These are phyloP conservation scores for Apeira syringaria DNA, from an alignment of 2,888 invertebrate species.

Conservation along the genomic window DNA sequence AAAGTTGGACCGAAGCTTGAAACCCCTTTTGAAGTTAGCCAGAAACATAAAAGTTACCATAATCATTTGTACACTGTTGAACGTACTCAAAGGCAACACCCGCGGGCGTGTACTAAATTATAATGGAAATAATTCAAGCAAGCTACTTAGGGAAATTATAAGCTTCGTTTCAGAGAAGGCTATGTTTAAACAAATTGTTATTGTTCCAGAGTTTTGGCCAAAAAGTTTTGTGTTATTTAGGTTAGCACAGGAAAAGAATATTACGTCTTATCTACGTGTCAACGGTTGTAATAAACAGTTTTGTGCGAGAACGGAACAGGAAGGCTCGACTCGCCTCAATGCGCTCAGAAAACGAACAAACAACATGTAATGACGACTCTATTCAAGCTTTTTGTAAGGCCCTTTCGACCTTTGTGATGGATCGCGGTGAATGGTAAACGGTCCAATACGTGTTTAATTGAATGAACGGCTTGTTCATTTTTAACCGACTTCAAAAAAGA, in stretches of 20 bases:
- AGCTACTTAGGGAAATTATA: slow-evolving; percentile 26
- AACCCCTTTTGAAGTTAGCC: slow-evolving; percentile 18
- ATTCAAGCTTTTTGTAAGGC: slow-evolving; percentile 62
- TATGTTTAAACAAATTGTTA: slow-evolving; percentile 28
- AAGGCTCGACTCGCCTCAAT: slow-evolving; percentile 58
- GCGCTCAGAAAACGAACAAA: slow-evolving; percentile 56
- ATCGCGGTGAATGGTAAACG: slow-evolving; percentile 40
- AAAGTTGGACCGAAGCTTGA: too few relatives aligned
- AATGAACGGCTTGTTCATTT: slow-evolving; percentile 27
- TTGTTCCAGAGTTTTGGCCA: slow-evolving; percentile 21
- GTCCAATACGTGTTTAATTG: slow-evolving; percentile 35
- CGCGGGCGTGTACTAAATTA: slow-evolving; percentile 20
- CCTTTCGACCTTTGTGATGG: slow-evolving; percentile 58
- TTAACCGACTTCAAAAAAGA: too few relatives aligned
- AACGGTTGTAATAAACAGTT: slow-evolving; percentile 38
- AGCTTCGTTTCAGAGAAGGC: slow-evolving; percentile 23
- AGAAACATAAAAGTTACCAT: slow-evolving; percentile 10
- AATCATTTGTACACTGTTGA: slow-evolving; percentile 6
- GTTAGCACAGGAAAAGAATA: slow-evolving; percentile 44
- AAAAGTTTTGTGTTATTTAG: slow-evolving; percentile 25
- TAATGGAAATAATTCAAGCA: slow-evolving; percentile 24
- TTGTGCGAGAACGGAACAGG: slow-evolving; percentile 60
- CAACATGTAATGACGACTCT: slow-evolving; percentile 63
- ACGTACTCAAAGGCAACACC: slow-evolving; percentile 27
- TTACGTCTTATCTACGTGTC: slow-evolving; percentile 41